Percentiles rank a stretch among this genome's conserved stretches.
These are phyloP conservation scores for Pipistrellus kuhlii DNA, from an alignment of 2,797 vertebrate genomes.

Conservation along the genomic window DNA sequence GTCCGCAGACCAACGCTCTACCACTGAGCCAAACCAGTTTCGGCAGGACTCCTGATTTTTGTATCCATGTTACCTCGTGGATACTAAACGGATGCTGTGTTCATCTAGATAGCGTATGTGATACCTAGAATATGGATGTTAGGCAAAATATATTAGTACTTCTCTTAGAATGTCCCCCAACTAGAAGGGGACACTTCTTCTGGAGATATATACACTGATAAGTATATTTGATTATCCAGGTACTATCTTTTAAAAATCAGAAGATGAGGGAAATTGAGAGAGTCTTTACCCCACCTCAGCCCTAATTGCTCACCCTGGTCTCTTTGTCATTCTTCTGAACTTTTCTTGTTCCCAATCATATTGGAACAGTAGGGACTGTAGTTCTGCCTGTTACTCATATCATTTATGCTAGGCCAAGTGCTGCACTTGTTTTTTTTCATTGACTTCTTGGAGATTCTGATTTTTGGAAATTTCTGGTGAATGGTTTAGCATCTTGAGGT, in stretches of 20 bases:
- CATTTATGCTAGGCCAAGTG: neutral
- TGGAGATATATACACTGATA: neutral
- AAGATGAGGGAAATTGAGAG: neutral
- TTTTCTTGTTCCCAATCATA: neutral
- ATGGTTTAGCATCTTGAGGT: neutral
- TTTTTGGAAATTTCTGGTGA: slow-evolving; percentile 17
- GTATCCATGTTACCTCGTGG: slow-evolving; percentile 14
- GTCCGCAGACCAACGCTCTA: no score
- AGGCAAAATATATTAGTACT: neutral
- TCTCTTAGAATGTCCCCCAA: neutral
- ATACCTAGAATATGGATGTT: neutral
- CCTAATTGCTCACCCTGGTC: neutral
- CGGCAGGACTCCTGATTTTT: neutral
- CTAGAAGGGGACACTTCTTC: neutral
- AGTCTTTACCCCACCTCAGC: neutral
- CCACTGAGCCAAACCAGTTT: no score
- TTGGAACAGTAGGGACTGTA: neutral
- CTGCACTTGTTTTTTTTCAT: neutral
- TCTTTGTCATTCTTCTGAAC: neutral
- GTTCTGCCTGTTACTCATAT: neutral
- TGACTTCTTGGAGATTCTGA: neutral
- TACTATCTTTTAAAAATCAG: slow-evolving; percentile 41
- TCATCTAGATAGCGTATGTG: neutral
- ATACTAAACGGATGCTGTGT: neutral
- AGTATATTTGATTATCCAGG: slow-evolving; percentile 14